Conservation (phyloP, 2,797 vertebrate genomes). For the Luscinia luscinia region DNA sequence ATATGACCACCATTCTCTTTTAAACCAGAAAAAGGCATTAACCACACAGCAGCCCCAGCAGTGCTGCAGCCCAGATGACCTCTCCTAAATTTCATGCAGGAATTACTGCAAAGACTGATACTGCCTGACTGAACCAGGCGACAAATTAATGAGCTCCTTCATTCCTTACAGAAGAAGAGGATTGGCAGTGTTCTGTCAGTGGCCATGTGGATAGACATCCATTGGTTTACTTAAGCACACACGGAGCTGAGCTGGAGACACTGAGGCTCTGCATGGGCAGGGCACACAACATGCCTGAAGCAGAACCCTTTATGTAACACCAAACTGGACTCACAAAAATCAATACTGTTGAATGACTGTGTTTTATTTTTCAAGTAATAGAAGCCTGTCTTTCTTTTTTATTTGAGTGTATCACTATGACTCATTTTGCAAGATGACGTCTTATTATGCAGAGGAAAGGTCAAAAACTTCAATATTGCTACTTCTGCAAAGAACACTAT, state of each 20-base stretch:
- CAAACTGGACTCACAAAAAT: not conserved
- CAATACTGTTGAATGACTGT: not conserved
- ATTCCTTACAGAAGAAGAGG: not conserved
- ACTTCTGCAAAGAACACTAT: constrained; percentile 41
- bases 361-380: not conserved
- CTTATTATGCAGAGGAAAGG: constrained; percentile 40
- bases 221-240: fast-evolving
- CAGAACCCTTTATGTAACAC: not conserved
- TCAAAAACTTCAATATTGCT: constrained; percentile 57
- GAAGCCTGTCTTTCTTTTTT: not conserved
- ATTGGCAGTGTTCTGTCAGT: not conserved
- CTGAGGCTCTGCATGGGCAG: not conserved
- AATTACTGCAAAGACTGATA: not conserved
- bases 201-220: not conserved
- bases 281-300: not conserved
- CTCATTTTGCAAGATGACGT: constrained; percentile 19
- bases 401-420: not conserved
- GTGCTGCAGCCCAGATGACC: not conserved
- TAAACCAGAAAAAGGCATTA: not conserved
- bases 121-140: not conserved
- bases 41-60: not conserved
- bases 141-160: not conserved
- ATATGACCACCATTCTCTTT: not conserved
- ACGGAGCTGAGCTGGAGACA: not conserved
- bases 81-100: not conserved